These are phyloP conservation scores for Cantharis rustica DNA, from an alignment of 2,888 invertebrate species.

Conservation along the genomic window DNA sequence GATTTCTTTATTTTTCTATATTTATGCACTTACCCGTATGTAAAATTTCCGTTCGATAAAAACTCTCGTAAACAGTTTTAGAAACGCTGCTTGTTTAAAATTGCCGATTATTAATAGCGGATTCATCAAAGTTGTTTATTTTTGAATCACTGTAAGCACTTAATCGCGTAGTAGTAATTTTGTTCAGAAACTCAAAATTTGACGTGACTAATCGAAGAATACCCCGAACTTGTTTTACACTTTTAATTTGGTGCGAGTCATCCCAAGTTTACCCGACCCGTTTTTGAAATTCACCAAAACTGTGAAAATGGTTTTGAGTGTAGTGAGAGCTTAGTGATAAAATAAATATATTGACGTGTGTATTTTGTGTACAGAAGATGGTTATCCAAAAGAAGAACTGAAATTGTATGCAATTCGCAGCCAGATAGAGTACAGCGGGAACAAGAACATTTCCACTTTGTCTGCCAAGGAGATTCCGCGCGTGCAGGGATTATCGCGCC, in stretches of 20 bases:
- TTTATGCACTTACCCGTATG: not conserved
- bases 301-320: not conserved
- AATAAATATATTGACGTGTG: not conserved
- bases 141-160: too few relatives aligned
- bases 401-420: constrained; percentile 39
- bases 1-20: not conserved
- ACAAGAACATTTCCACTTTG: constrained; percentile 51
- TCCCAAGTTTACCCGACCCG: not conserved
- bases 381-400: constrained; percentile 51
- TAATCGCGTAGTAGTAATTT: not conserved
- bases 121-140: not conserved
- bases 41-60: not conserved
- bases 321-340: constrained; percentile 10
- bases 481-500: constrained; percentile 59
- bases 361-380: constrained; percentile 52
- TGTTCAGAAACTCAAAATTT: not conserved
- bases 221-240: constrained; percentile 10
- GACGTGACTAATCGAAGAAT: constrained; percentile 3
- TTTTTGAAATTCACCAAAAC: not conserved
- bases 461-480: constrained; percentile 56
- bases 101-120: not conserved
- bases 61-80: not conserved
- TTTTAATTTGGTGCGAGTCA: not conserved
- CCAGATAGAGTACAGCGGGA: constrained; percentile 47
- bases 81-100: not conserved